Conservation (phyloP, 2,797 vertebrate genomes). For the Pseudotriccus pelzelni region DNA sequence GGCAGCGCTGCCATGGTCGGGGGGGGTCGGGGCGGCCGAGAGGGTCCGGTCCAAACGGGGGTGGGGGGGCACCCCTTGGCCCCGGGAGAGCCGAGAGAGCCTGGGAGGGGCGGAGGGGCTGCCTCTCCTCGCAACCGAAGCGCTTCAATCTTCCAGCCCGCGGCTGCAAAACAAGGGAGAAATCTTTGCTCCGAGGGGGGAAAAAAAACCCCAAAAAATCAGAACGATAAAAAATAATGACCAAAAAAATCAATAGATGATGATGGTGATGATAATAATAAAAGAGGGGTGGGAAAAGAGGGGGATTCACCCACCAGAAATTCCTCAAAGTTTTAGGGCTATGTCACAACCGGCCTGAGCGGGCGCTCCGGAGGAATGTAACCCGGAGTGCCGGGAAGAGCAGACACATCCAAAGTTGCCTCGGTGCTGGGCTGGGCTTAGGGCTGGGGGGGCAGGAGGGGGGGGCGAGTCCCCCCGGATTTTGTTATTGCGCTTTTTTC, state of each 20-base stretch:
- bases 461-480: neutral
- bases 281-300: no score
- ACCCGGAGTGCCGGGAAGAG: neutral
- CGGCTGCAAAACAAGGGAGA: neutral
- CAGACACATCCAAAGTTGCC: neutral
- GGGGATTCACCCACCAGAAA: neutral
- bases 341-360: neutral
- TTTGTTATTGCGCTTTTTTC: neutral
- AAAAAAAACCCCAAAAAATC: neutral
- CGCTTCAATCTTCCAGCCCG: neutral
- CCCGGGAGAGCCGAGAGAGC: neutral
- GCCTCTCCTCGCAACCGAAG: neutral
- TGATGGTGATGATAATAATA: neutral
- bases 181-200: neutral
- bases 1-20: slow-evolving; percentile 1
- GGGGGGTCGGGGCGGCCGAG: neutral
- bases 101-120: neutral
- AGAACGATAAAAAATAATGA: neutral
- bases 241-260: neutral
- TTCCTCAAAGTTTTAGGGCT: neutral
- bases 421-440: slow-evolving; percentile 10
- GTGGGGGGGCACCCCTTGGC: neutral
- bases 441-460: neutral
- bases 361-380: slow-evolving; percentile 37
- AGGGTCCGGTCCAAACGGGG: neutral